A percentile compares a stretch with the other conserved stretches of the same genome.
phyloP scores from a whole-genome alignment of 2,797 vertebrate genomes.

The Cyclopterus lumpus region DNA sequence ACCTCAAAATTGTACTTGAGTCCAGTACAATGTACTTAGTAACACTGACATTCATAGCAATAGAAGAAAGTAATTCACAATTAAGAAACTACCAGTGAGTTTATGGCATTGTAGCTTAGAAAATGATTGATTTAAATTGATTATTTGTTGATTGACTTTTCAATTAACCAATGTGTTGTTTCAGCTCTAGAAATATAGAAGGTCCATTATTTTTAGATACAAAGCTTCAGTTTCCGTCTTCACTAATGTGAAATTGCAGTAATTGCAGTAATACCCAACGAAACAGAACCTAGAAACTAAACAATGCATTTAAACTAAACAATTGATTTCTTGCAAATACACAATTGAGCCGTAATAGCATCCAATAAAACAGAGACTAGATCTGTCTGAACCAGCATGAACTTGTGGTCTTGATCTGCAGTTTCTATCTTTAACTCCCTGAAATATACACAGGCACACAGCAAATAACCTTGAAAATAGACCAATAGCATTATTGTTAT shows the following conservation, averaged over 20 bases:
- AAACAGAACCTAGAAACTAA: background rate
- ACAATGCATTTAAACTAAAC: slow-evolving; percentile 23
- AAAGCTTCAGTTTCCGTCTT: background rate
- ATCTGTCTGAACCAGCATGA: background rate
- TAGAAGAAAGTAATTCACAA: background rate
- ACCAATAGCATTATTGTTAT: slow-evolving; percentile 38
- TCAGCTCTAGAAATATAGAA: background rate
- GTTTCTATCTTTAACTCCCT: slow-evolving; percentile 17
- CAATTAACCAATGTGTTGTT: background rate
- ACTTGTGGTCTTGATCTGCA: background rate
- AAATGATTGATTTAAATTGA: background rate
- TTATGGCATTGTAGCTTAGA: background rate
- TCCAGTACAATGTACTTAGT: background rate
- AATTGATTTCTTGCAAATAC: slow-evolving; percentile 30
- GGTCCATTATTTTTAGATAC: background rate
- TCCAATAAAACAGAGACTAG: slow-evolving; percentile 29
- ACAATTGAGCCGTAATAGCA: slow-evolving; percentile 31
- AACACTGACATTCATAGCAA: background rate
- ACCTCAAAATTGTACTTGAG: background rate
- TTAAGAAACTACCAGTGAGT: background rate
- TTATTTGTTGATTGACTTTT: background rate
- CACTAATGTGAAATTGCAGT: slow-evolving; percentile 6
- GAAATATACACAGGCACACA: background rate
- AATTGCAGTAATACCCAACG: slow-evolving; percentile 13
- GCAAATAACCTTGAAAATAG: slow-evolving; percentile 29